Base-by-base conservation (phyloP, 2,888 invertebrate genomes). In the Dendrolimus houi region DNA sequence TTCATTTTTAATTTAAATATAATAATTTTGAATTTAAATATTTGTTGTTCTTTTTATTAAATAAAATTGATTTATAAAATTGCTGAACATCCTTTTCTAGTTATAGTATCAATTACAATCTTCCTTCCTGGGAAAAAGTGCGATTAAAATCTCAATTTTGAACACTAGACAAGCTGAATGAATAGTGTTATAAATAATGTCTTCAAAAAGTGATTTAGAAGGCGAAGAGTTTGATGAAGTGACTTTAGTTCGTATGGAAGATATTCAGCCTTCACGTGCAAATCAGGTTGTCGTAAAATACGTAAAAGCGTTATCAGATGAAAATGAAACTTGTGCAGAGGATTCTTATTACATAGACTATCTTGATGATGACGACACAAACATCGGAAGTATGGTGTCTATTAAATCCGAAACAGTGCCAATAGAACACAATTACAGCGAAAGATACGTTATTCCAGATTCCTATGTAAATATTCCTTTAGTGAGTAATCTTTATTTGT, bases 181-280 rank as follows among this genome's bases (percentile, higher is more conserved):
- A 29, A 29, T 29, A 29, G 29, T 29, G 6, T 29, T 29, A 29
- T 29, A 29, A 62, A 69, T 62, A 68, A 87, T 87, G 87, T 81
- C 85, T 60, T 70, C 79, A 56, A 29, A 29, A 29, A 77, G 65
- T 64, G 72, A 74, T 60, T 68, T 85, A 58, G 86, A 85, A 64
- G 75, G 68, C 60, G 87, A 87, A 60, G 86, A 87, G 60, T 65
- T 86, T 58, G 86, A 83, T 58, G 81, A 81, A 68, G 79, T 86
- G n/a, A 79, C 82, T 17, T 69, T 87, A 29, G 87, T 87, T 47
- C 81, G 85, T 55, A 84, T 87, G 87, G 83, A 81, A 55, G 88
- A 87, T 56, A 81, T 87, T 0, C 87, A 87, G 60, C 86, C 87
- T 7, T 76, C 82, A 1, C 74, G 81, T 60, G 74, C 70, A 52